Evolutionary conservation across 2,797 vertebrate species (phyloP).

Genomic region (Pseudochirops corinnae): DNA sequence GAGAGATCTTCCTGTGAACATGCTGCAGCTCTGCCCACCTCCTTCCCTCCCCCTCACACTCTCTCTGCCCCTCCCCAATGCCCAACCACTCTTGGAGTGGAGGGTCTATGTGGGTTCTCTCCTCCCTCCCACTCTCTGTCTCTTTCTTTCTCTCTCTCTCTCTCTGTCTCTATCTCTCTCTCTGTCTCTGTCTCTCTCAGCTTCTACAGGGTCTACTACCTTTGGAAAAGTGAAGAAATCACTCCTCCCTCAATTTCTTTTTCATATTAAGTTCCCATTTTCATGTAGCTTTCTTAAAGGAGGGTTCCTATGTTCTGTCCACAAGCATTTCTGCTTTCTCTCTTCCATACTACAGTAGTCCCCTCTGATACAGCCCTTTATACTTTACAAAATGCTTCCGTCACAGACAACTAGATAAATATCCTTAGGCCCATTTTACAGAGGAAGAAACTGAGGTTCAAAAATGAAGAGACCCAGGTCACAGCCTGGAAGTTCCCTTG

Average conservation of each 20-base stretch:
- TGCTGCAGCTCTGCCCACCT: not conserved
- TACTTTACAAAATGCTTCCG: not conserved
- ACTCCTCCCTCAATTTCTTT: not conserved
- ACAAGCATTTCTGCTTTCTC: constrained; percentile 48
- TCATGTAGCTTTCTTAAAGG: not conserved
- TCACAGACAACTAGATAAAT: not conserved
- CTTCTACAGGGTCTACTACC: not conserved
- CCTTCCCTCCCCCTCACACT: not conserved
- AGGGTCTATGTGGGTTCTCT: not conserved
- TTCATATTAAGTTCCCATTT: constrained; percentile 58
- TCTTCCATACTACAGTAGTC: constrained; percentile 53
- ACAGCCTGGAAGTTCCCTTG: too few relatives aligned
- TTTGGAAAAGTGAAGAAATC: constrained; percentile 41
- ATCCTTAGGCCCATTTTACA: not conserved
- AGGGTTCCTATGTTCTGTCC: not conserved
- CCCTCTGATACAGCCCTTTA: not conserved
- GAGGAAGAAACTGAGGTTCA: not conserved
- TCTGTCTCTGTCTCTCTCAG: accelerated
- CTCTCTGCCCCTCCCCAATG: not conserved
- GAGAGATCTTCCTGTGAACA: not conserved
- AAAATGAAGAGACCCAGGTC: not conserved
- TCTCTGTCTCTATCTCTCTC: too few relatives aligned
- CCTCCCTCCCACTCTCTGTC: not conserved
- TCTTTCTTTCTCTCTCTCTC: too few relatives aligned
- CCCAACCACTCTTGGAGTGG: not conserved